Conservation (phyloP, 2,797 vertebrate genomes). For the Echeneis naucrates region DNA sequence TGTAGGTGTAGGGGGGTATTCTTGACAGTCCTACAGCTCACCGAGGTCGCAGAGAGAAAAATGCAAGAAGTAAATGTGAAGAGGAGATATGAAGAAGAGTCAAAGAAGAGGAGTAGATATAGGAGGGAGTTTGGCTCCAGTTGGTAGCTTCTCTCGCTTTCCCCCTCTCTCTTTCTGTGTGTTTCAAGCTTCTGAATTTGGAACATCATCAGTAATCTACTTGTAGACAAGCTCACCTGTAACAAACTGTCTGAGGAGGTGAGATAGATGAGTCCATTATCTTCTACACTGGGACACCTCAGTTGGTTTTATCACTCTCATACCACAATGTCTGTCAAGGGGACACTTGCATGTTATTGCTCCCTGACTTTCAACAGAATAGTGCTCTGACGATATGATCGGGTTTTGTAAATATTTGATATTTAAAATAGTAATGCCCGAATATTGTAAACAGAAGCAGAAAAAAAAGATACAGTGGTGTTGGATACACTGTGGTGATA, state of each 20-base stretch:
- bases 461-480: neutral
- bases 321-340: neutral
- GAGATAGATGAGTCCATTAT: slow-evolving; percentile 3
- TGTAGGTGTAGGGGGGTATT: slow-evolving; percentile 12
- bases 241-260: no score
- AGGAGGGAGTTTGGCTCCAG: slow-evolving; percentile 36
- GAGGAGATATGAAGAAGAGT: slow-evolving; percentile 64
- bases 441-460: neutral
- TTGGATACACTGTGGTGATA: neutral
- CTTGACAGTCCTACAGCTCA: slow-evolving; percentile 65
- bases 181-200: neutral
- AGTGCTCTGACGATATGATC: neutral
- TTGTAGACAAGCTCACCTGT: no score
- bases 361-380: neutral
- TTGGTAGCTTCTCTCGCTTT: no score
- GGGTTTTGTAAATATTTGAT: neutral
- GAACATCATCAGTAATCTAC: neutral
- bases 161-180: no score
- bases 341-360: neutral
- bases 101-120: slow-evolving; percentile 63
- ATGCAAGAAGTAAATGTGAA: slow-evolving; percentile 63
- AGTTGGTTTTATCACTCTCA: neutral
- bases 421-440: neutral
- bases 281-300: neutral
- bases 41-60: slow-evolving; percentile 68